phyloP scores from a whole-genome alignment of 2,888 invertebrate species.

The Phyto melanocephala region DNA sequence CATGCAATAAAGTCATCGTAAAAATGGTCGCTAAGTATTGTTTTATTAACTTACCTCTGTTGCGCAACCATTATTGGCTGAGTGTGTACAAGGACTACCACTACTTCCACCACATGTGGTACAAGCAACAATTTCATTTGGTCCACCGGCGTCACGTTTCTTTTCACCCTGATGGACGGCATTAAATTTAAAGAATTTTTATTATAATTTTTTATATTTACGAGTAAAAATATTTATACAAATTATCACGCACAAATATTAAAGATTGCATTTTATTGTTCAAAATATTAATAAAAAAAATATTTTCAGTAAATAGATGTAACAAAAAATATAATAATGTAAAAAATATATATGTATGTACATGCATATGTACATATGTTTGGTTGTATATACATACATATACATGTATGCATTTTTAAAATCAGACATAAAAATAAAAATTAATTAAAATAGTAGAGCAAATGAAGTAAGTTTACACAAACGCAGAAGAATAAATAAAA shows the following conservation, averaged over 20 bases:
- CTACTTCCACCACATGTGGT: conserved; percentile 83
- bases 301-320: no score
- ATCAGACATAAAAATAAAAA: neutral
- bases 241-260: conserved; percentile 51
- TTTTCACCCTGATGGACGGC: conserved; percentile 86
- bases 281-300: neutral
- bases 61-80: conserved; percentile 92
- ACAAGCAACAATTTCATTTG: conserved; percentile 91
- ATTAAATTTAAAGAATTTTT: conserved; percentile 73
- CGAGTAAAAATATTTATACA: conserved; percentile 17
- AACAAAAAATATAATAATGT: no score
- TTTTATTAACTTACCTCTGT: conserved; percentile 85
- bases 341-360: no score
- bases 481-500: conserved; percentile 39
- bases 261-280: conserved; percentile 2
- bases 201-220: conserved; percentile 56
- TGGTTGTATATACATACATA: neutral
- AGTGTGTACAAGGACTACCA: conserved; percentile 88
- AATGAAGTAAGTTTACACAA: conserved; percentile 10
- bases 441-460: neutral
- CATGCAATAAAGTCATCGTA: no score
- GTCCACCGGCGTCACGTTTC: conserved; percentile 88
- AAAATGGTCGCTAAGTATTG: no score
- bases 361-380: neutral
- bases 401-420: neutral